phyloP scores from a whole-genome alignment of 2,113 vertebrate genomes.

The Myanophis thanlyinensis region DNA sequence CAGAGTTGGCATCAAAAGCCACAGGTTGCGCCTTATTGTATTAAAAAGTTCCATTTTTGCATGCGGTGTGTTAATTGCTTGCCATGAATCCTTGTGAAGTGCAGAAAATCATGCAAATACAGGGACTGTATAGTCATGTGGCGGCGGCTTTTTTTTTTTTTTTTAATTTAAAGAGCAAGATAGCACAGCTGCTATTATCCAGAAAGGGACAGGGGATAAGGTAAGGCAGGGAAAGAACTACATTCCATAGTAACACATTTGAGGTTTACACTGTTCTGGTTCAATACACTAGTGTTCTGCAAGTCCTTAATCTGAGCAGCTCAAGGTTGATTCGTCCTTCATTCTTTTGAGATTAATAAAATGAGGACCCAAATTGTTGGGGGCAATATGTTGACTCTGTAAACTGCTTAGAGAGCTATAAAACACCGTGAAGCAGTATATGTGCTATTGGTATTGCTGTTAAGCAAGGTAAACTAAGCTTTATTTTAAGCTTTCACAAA shows the following conservation, averaged over 20 bases:
- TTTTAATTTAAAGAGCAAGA: not conserved
- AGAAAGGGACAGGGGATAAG: not conserved
- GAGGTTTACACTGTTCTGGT: not conserved
- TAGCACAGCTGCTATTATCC: not conserved
- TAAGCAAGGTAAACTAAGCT: not conserved
- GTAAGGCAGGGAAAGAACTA: not conserved
- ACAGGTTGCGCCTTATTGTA: not conserved
- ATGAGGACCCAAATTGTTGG: not conserved
- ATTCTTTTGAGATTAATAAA: not conserved
- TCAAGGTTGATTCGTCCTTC: not conserved
- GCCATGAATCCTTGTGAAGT: not conserved
- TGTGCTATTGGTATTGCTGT: not conserved
- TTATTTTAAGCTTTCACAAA: not conserved
- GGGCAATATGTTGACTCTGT: not conserved
- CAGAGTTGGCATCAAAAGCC: not conserved
- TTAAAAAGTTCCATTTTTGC: not conserved
- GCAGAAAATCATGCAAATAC: no score
- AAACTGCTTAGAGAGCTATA: not conserved
- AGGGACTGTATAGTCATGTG: not conserved
- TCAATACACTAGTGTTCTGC: not conserved
- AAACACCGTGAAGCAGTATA: not conserved
- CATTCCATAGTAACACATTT: not conserved
- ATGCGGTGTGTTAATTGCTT: not conserved
- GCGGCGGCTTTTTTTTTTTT: not conserved
- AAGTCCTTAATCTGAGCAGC: not conserved